Base-by-base conservation (phyloP, 2,888 invertebrate species). In the Pasiphila rectangulata region DNA sequence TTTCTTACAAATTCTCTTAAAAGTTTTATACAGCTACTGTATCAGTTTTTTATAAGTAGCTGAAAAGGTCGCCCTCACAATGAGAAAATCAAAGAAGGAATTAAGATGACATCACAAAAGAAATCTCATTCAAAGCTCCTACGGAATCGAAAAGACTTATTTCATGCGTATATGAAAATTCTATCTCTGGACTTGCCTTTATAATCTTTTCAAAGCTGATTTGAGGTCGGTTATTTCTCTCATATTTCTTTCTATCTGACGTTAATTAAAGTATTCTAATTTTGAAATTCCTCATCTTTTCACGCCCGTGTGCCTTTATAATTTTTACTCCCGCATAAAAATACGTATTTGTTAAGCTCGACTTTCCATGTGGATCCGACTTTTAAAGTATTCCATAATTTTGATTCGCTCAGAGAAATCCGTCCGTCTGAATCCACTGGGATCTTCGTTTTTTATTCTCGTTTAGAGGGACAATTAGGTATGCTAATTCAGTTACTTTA, bases 401-500 rank as follows among this genome's bases (percentile, higher is more conserved):
- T 83, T 83, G 80, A 85, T 84, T 85, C 79, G 76, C 73, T 77
- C 71, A 69, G 70, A 75, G 71, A 79, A 81, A 79, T 79, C 72
- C 73, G 72, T 60, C 69, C 68, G 72, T 60, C 69, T 67, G 70
- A 72, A 75, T 72, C 73, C 72, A 64, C 63, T 60, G 66, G 67
- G 61, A 69, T 75, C 74, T 77, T 73, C 68, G 67, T 77, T 80
- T 83, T 83, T 80, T 79, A 75, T 78, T 76, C 69, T 67, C 72
- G 69, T 78, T 79, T 73, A 71, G 72, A 73, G 69, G 69, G 75
- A 79, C 85, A 86, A 83, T 86, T 83, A 84, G 72, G 76, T 79
- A 85, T 85, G 84, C 78, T 84, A 83, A 86, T 86, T 80, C 79
- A 75, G 77, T 81, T 79, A 79, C 77, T 80, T 79, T 79, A 76